These are phyloP conservation scores for Aricia artaxerxes DNA, from an alignment of 2,888 invertebrate genomes.

Conservation along the genomic window DNA sequence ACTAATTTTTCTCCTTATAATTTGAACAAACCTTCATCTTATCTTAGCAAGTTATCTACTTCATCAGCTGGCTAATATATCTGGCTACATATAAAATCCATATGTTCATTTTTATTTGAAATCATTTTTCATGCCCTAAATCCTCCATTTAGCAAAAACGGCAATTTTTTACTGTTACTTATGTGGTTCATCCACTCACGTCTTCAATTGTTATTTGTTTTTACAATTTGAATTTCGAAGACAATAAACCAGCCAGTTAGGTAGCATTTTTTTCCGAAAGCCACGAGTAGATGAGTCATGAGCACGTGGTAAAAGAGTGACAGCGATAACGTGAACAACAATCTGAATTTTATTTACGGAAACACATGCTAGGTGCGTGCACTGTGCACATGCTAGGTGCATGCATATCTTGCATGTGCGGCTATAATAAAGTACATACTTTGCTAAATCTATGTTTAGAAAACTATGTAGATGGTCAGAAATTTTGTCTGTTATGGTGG, in stretches of 20 bases:
- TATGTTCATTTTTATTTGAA: too few relatives aligned
- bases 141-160: too few relatives aligned
- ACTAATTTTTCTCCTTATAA: too few relatives aligned
- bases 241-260: not conserved
- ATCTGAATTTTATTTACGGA: constrained; percentile 2
- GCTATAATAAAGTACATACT: not conserved
- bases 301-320: constrained; percentile 2
- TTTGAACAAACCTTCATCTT: too few relatives aligned
- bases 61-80: too few relatives aligned
- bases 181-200: too few relatives aligned
- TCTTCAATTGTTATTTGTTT: not conserved
- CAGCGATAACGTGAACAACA: not conserved
- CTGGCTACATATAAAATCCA: too few relatives aligned
- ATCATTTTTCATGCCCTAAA: too few relatives aligned
- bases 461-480: too few relatives aligned
- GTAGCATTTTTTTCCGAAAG: not conserved
- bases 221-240: not conserved
- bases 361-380: not conserved
- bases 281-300: not conserved
- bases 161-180: too few relatives aligned
- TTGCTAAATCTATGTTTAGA: not conserved
- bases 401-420: constrained; percentile 3
- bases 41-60: too few relatives aligned
- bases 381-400: not conserved
- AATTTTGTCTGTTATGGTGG: too few relatives aligned